Percentiles rank a stretch among this genome's conserved stretches.
phyloP scores from a whole-genome alignment of 1,140 invertebrate genomes.

The Sycophaga agraensis region DNA sequence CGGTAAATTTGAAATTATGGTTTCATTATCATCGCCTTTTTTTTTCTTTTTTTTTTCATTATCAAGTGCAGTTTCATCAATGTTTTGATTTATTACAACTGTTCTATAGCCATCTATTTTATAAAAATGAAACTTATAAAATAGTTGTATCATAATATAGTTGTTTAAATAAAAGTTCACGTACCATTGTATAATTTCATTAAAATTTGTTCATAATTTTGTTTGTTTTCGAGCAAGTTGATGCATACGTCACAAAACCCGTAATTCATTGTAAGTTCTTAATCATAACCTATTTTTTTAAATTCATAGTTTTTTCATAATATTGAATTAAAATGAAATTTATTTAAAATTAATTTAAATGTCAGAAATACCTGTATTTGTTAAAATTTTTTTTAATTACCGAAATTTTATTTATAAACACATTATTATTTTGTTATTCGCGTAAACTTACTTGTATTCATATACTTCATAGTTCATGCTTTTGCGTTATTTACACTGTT shows the following conservation, averaged over 20 bases:
- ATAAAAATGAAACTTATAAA: slow-evolving; percentile 14
- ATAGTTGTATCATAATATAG: slow-evolving; percentile 4
- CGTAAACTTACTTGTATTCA: too few species aligned
- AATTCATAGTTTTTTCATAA: too few species aligned
- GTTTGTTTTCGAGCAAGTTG: slow-evolving; percentile 25
- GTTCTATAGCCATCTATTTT: slow-evolving; percentile 53
- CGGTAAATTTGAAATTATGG: slow-evolving; percentile 25
- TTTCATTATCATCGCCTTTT: slow-evolving; percentile 33
- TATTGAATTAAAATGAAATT: too few species aligned
- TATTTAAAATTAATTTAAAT: too few species aligned
- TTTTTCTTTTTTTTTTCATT: slow-evolving; percentile 52
- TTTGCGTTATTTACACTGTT: too few species aligned
- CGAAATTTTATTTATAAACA: too few species aligned
- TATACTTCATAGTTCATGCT: too few species aligned
- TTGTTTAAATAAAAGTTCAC: slow-evolving; percentile 22
- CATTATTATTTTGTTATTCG: too few species aligned
- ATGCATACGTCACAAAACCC: slow-evolving; percentile 52
- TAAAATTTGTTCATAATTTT: slow-evolving; percentile 35
- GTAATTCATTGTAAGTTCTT: slow-evolving; percentile 29
- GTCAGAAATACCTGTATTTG: too few species aligned
- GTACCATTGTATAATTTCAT: slow-evolving; percentile 40
- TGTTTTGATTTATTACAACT: slow-evolving; percentile 52
- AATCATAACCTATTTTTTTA: too few species aligned
- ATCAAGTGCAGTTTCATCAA: slow-evolving; percentile 51
- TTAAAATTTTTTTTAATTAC: too few species aligned